Evolutionary conservation across 2,888 invertebrate genomes (phyloP), one percentile per base, ranked within the genome.

Genomic region (Sepiola atlantica): DNA sequence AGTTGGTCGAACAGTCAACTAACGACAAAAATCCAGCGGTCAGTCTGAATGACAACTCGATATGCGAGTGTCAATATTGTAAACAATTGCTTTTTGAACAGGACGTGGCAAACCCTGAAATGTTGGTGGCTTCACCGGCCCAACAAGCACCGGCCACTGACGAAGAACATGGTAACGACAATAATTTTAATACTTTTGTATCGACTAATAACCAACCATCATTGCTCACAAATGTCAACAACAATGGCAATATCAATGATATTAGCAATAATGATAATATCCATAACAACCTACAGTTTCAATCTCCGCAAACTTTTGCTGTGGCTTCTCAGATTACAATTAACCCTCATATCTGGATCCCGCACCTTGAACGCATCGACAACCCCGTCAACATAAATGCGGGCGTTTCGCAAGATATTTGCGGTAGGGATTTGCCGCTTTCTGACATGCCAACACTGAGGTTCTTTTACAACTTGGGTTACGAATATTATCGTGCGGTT

Each of bases 311-410:
- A 92, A 54, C 92, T 10, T 16, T 92, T 8, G 24, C 28, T 54
- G 28, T 92, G 28, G 54, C 92, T n/a, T 92, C 92, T n/a, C 35
- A 55, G 20, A 92, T 92, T 28, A 55, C 92, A 18, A 55, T 92
- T 55, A 92, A 92, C 20, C 92, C 92, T n/a, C 92, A 92, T 45
- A 92, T 92, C n/a, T 92, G 92, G 92, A 92, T 92, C 18, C 92
- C 92, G n/a, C 54, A 92, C 20, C 32, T 92, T 28, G 92, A 92
- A 45, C 92, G 92, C 8, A 54, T 55, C 24, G 54, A 12, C 16
- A 92, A 54, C 28, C 28, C 20, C 18, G 92, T 92, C n/a, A 92
- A 92, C 28, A 55, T 92, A 12, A 92, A 92, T 32, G 28, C 55
- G 1, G 92, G 92, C 4, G 92, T 92, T 92, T 92, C 92, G 10